Base-by-base conservation (phyloP, 2,113 vertebrate genomes). In the Dicerorhinus sumatrensis region DNA sequence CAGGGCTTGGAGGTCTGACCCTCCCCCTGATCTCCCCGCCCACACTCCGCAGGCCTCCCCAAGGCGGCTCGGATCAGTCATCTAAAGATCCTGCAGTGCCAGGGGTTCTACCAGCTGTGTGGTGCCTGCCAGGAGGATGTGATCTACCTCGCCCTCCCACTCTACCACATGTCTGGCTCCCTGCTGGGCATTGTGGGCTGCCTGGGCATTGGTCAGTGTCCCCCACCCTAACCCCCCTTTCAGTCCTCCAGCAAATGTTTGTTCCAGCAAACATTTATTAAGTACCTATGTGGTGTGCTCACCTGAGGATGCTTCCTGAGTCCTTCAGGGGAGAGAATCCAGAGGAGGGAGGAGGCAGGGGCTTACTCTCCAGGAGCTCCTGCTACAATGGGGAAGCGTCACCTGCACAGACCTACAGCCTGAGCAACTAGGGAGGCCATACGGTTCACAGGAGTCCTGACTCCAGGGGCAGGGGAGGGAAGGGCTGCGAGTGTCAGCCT, bases 141-240 rank as follows among this genome's bases (percentile, higher is more conserved):
- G 7, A 98, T 99, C 98, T 99, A 99, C 98, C 98, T 99, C 80
- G 96, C 99, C 0, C 99, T 99, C 56, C 99, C 99, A 0, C 99
- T 99, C 5, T 99, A 99, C 97, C 99, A 99, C 98, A 99, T 99
- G 99, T 98, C 99, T 0, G 99, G 99, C 0, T 99, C 99, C 60
- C 98, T 99, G 5, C 93, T 99, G 94, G 99, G 99, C 48, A 83
- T 99, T 3, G 98, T 99, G 0, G 99, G 99, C 94, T 99, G 99
- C 98, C 98, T 99, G 4, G 99, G 99, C 82, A 98, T 99, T 0
- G 99, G 99, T 99, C 97, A 98, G 99, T 84, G 51, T 91, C 39
- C 21, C 69, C 21, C 31, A 3, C 25, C 21, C 9, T 16, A 11
- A 20, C 17, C 42, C 11, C 39, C 73, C 36, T 4, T 48, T 21